Evolutionary conservation across 2,888 invertebrate species (phyloP), one percentile per base, ranked within the genome.

Genomic region (Hylaea fasciaria): DNA sequence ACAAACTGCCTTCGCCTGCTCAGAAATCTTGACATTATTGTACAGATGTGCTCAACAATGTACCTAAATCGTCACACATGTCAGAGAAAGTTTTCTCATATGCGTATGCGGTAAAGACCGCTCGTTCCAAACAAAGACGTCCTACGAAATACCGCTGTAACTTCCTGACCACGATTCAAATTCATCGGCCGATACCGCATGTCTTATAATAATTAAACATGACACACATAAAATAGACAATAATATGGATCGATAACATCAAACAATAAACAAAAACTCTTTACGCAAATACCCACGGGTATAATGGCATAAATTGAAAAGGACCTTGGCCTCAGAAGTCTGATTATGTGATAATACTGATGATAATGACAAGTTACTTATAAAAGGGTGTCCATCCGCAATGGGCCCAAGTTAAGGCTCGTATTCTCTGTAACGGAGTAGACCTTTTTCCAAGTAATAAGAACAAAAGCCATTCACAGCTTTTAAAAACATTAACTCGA

Each of bases 401-500:
- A 14, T 59, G 47, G 40, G 49, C 45, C 16, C 49, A 12, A 49
- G 49, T 59, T 22, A 59, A 37, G 13, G 37, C 14, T 41, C 48
- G 59, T 40, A 53, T 40, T 49, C 43, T 49, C 46, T 48, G 35
- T n/a, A 39, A 35, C 44, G 46, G 35, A 48, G 44, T 17, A 49
- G 44, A 45, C 44, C 53, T 52, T 53, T 58, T 52, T 59, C 44
- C 32, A 39, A 50, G 40, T 54, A 54, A 49, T 45, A 59, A 45
- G 49, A 43, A 53, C 54, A 40, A 59, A 45, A 32, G 11, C 54
- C 54, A 54, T 59, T 50, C 54, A 45, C 54, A 49, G 44, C 53
- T 44, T 59, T 59, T 49, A 53, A 59, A 43, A 32, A 50, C 59
- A 59, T 59, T 59, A 59, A 54, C 54, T 54, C 39, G 49, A 54